phyloP scores from a whole-genome alignment of 2,888 invertebrate species.

The Bembecia ichneumoniformis region DNA sequence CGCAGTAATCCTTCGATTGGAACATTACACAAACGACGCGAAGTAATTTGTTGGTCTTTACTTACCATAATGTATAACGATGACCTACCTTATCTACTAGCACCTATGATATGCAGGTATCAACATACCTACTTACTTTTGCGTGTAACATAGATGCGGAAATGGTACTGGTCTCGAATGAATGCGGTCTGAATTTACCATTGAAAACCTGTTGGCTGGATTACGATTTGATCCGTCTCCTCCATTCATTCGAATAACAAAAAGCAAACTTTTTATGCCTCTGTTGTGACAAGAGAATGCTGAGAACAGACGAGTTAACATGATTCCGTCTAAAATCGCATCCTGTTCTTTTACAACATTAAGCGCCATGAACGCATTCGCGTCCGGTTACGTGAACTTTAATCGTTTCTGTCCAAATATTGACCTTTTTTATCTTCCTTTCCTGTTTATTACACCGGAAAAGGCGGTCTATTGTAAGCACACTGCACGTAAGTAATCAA shows the following conservation, averaged over 20 bases:
- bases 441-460: slow-evolving; percentile 42
- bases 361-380: slow-evolving; percentile 50
- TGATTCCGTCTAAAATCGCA: slow-evolving; percentile 60
- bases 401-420: slow-evolving; percentile 69
- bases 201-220: slow-evolving; percentile 34
- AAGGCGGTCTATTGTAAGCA: slow-evolving; percentile 44
- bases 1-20: too few species aligned
- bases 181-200: slow-evolving; percentile 33
- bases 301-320: slow-evolving; percentile 56
- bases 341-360: slow-evolving; percentile 61
- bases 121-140: too few species aligned
- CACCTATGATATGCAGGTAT: too few species aligned
- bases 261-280: slow-evolving; percentile 21
- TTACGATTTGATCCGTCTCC: slow-evolving; percentile 50
- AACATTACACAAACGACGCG: too few species aligned
- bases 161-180: slow-evolving; percentile 34
- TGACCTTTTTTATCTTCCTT: slow-evolving; percentile 64
- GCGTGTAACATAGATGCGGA: slow-evolving; percentile 21
- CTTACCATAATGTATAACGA: too few species aligned
- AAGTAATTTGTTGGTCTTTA: too few species aligned
- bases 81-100: too few species aligned
- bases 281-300: slow-evolving; percentile 52
- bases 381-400: slow-evolving; percentile 50
- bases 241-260: slow-evolving; percentile 23
- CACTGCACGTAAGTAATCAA: slow-evolving; percentile 46